These are phyloP conservation scores for Tromatobia lineatoria DNA, from an alignment of 2,888 invertebrate species.

Conservation along the genomic window DNA sequence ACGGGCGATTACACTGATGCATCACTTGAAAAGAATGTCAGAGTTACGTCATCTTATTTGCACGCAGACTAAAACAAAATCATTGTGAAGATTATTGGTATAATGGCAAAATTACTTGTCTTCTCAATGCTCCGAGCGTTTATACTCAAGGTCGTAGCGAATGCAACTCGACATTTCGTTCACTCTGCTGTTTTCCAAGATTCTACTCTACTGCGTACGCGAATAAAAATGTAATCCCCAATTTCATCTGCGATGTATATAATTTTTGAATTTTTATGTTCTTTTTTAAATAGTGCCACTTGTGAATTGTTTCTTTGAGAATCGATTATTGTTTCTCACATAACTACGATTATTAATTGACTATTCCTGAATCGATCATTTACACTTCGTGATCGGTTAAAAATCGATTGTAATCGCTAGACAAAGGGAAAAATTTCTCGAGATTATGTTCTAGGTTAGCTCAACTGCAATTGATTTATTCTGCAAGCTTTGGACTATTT, in stretches of 20 bases:
- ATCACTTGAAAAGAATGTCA: background rate
- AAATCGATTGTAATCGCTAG: no score
- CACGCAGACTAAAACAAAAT: conserved; percentile 43
- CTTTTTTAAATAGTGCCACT: no score
- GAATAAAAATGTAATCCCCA: background rate
- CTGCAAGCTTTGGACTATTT: no score
- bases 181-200: conserved; percentile 16
- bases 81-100: conserved; percentile 57
- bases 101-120: conserved; percentile 61
- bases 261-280: background rate
- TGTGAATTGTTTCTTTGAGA: no score
- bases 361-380: no score
- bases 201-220: background rate
- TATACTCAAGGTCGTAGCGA: conserved; percentile 35
- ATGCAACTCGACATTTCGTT: conserved; percentile 10
- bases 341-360: no score
- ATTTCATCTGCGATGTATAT: background rate
- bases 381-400: no score
- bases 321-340: no score
- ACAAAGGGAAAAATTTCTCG: no score
- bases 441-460: no score
- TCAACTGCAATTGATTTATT: no score
- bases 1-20: background rate
- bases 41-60: conserved; percentile 41
- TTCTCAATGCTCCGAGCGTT: conserved; percentile 15